phyloP scores from a whole-genome alignment of 2,113 vertebrate genomes.

The Vulpes lagopus region DNA sequence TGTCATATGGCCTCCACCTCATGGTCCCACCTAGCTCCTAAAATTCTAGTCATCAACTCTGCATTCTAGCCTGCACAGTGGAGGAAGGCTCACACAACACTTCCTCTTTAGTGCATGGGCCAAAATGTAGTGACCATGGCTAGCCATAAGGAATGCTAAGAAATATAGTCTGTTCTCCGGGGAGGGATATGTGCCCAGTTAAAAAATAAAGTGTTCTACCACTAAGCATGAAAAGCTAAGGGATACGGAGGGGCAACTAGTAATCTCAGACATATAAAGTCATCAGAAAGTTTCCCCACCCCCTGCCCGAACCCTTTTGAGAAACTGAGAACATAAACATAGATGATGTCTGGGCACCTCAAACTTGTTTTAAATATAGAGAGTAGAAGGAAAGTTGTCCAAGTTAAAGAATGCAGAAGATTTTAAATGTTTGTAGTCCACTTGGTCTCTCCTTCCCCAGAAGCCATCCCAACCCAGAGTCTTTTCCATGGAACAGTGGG shows the following conservation, averaged over 20 bases:
- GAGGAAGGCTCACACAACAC: background rate
- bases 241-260: background rate
- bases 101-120: background rate
- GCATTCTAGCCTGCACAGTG: background rate
- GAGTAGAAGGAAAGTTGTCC: background rate
- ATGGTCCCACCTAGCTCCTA: background rate
- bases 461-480: background rate
- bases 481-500: background rate
- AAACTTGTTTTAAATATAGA: slow-evolving; percentile 29
- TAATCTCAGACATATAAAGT: background rate
- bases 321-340: background rate
- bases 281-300: background rate
- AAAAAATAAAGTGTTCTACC: background rate
- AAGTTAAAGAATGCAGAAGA: background rate
- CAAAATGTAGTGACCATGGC: background rate
- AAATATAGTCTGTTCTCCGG: background rate
- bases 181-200: background rate
- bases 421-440: background rate
- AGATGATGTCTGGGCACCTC: background rate
- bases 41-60: background rate
- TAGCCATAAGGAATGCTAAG: background rate
- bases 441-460: background rate
- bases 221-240: background rate
- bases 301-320: background rate
- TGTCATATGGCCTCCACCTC: background rate